These are phyloP conservation scores for Psix sp. DNA, from an alignment of 1,140 invertebrate genomes.

Conservation along the genomic window DNA sequence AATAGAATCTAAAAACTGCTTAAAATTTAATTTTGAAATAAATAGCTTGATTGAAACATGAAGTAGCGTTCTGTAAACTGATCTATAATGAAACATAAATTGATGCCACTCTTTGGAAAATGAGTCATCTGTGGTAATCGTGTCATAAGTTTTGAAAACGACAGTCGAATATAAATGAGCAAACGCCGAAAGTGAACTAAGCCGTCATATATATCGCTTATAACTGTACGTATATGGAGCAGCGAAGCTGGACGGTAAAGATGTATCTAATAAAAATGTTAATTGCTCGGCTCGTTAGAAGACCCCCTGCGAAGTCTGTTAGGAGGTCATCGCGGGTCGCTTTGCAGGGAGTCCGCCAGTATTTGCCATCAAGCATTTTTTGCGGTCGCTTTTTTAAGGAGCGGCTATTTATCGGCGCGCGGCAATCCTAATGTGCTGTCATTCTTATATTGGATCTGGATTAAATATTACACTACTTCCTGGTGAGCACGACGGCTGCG, in stretches of 20 bases:
- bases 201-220: constrained; percentile 36
- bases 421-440: constrained; percentile 46
- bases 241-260: constrained; percentile 45
- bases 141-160: constrained; percentile 19
- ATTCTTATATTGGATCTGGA: constrained; percentile 59
- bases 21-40: no score
- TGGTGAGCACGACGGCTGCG: constrained; percentile 26
- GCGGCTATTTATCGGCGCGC: constrained; percentile 70
- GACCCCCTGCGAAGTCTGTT: constrained; percentile 71
- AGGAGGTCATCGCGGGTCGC: constrained; percentile 74
- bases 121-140: constrained; percentile 23
- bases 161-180: constrained; percentile 28
- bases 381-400: constrained; percentile 20
- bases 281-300: constrained; percentile 76
- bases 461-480: constrained; percentile 52
- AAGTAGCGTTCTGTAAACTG: no score
- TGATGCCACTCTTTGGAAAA: constrained; percentile 10
- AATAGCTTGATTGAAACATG: no score
- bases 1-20: no score
- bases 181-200: constrained; percentile 28
- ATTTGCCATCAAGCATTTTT: constrained; percentile 66
- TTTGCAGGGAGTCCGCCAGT: constrained; percentile 71
- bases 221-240: constrained; percentile 52
- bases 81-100: constrained; percentile 18
- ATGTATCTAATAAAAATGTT: constrained; percentile 76